phyloP scores from a whole-genome alignment of 2,888 invertebrate genomes.

The Camptogramma bilineatum region DNA sequence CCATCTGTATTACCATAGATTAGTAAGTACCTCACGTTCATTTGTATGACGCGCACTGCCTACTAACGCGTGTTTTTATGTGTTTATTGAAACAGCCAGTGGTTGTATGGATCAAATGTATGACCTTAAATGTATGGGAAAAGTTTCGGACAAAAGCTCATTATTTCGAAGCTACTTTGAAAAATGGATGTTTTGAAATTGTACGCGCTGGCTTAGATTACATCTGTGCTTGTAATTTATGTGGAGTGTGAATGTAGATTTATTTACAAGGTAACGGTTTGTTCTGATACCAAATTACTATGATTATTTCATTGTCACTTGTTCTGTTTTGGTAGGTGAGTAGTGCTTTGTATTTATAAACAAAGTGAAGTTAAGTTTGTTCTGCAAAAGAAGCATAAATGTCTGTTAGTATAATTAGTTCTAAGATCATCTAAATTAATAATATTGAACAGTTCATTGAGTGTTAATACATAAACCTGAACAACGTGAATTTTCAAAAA shows the following conservation, averaged over 20 bases:
- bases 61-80: conserved; percentile 78
- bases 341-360: neutral
- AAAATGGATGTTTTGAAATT: conserved; percentile 43
- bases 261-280: conserved; percentile 22
- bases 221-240: conserved; percentile 34
- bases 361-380: no score
- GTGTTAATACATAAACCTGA: neutral
- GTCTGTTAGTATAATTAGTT: no score
- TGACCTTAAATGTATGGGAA: conserved; percentile 51
- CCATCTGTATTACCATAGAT: conserved; percentile 61
- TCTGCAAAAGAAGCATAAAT: no score
- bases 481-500: no score
- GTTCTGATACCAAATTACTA: neutral
- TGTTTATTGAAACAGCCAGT: conserved; percentile 81
- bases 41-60: conserved; percentile 61
- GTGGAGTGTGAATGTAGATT: conserved; percentile 26
- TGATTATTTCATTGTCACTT: neutral
- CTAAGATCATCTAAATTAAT: no score
- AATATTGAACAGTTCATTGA: neutral
- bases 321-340: neutral
- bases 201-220: conserved; percentile 32
- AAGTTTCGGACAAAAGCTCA: conserved; percentile 46
- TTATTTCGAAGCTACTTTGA: conserved; percentile 45
- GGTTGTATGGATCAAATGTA: conserved; percentile 67
- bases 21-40: conserved; percentile 70